Base-by-base conservation (phyloP, 2,113 vertebrate genomes). In the Neotoma lepida region DNA sequence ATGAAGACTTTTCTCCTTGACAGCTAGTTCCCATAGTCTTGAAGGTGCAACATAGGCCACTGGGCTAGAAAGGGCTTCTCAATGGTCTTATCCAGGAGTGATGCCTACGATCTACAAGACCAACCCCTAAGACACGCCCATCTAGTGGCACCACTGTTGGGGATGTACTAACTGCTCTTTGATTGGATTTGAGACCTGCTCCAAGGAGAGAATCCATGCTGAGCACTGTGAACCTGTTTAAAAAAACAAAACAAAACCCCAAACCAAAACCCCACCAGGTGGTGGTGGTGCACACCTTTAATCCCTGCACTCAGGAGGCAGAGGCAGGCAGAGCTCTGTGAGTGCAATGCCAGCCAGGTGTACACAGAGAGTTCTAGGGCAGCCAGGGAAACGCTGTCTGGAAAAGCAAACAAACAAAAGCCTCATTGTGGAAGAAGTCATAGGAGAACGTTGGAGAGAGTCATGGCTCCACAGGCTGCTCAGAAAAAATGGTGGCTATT, bases 241-340 rank as follows among this genome's bases (percentile, higher is more conserved):
- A 22, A 3, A 61, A 56, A 56, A 58, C 18, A 58, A 13, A 35
- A 17, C 17, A 22, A 24, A 35, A 35, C 33, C 64, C 35, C n/a
- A 9, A 8, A 63, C 28, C 61, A 63, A 63, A 28, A n/a, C 7
- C 35, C n/a, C 1, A 3, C 68, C 1, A 0, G 17, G 17, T 17
- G 35, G 68, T 70, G 35, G 35, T 70, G 68, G 35, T 3, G 20
- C 35, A n/a, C 3, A 8, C 68, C 35, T 20, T 70, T 70, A 70
- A n/a, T 70, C n/a, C 6, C 17, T 39, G 68, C 35, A 39, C 15
- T 70, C 30, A 18, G n/a, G n/a, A 70, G 68, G 35, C 35, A 70
- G 35, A 70, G 35, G 68, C 68, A 70, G 35, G 18, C 68, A 70
- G 17, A 39, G 17, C 5, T 70, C 68, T 70, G 17, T 39, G 35